Conservation (phyloP, 2,113 vertebrate genomes). For the Toxotes chatareus region DNA sequence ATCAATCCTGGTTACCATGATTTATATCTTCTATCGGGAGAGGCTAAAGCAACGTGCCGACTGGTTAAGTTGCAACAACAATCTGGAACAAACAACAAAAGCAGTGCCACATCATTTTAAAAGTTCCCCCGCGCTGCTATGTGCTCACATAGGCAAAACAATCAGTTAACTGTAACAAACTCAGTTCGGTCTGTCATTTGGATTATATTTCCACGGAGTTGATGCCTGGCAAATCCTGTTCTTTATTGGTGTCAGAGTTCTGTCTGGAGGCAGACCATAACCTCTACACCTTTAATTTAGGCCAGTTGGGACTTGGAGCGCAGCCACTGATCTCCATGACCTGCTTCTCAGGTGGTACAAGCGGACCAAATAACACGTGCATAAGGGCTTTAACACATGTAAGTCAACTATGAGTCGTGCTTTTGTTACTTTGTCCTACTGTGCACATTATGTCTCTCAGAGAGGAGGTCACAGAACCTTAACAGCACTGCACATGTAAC, state of each 20-base stretch:
- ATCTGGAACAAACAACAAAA: conserved; percentile 24
- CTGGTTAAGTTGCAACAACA: conserved; percentile 13
- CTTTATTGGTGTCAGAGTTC: conserved; percentile 69
- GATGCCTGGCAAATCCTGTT: conserved; percentile 51
- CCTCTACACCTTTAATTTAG: conserved; percentile 66
- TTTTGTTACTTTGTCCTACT: conserved; percentile 69
- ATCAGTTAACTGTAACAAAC: conserved; percentile 45
- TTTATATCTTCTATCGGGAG: conserved; percentile 55
- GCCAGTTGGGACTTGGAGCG: conserved; percentile 56
- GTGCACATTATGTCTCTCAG: conserved; percentile 58
- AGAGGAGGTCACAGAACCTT: conserved; percentile 71
- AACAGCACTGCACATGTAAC: conserved; percentile 70
- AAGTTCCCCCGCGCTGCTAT: conserved; percentile 11
- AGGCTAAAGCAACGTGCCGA: conserved; percentile 40
- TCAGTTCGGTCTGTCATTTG: conserved; percentile 59
- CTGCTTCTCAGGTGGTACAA: conserved; percentile 67
- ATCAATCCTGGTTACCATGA: conserved; percentile 61
- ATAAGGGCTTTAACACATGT: conserved; percentile 75
- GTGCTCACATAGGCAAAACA: conserved; percentile 31
- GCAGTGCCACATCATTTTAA: conserved; percentile 32
- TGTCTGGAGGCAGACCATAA: conserved; percentile 52
- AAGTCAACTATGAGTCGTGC: conserved; percentile 65
- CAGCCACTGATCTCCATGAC: conserved; percentile 65
- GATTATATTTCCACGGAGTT: conserved; percentile 49
- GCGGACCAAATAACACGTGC: conserved; percentile 63